Base-by-base conservation (phyloP, 2,797 vertebrate species). In the Gallinago solitaria region DNA sequence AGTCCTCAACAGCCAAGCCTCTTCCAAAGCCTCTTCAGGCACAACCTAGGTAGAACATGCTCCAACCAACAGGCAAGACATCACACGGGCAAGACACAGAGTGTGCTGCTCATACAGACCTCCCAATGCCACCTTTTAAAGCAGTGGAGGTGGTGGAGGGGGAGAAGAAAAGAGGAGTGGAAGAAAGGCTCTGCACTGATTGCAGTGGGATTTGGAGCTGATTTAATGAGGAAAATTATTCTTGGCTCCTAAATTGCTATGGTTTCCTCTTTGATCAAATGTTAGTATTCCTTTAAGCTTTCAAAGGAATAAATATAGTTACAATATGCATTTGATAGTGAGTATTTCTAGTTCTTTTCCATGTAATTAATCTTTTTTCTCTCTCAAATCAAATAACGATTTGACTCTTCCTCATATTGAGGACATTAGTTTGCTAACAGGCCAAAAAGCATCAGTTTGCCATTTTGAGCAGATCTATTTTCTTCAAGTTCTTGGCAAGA, bases 211-310 rank as follows among this genome's bases (percentile, higher is more conserved):
- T 89, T 95, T 93, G 83, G 33, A 74, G 35, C 9, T 76, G 68
- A 82, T 93, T 87, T 90, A 90, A 96, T 32, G 61, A 95, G n/a
- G 64, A 93, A 95, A 93, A 96, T 93, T 90, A 82, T 77, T 81
- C 64, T 35, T 0, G 6, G 45, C 30, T 87, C 76, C 59, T 92
- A 95, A 94, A 95, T 88, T 95, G 91, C 86, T 82, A 85, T 11
- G 24, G 39, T 83, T 97, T 97, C 93, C 81, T 95, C 91, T 93
- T 96, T 90, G 93, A 53, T 56, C 95, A 83, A 91, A 90, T 94
- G 81, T 23, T 60, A 77, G 89, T 96, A 89, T 92, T 96, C 79
- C 68, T 96, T 81, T 83, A 97, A 90, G 67, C 65, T 95, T 94
- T 93, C 33, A 35, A 87, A 89, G 92, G 92, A 97, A 94, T 63